phyloP scores from a whole-genome alignment of 2,888 invertebrate genomes.

The Synergus gifuensis region DNA sequence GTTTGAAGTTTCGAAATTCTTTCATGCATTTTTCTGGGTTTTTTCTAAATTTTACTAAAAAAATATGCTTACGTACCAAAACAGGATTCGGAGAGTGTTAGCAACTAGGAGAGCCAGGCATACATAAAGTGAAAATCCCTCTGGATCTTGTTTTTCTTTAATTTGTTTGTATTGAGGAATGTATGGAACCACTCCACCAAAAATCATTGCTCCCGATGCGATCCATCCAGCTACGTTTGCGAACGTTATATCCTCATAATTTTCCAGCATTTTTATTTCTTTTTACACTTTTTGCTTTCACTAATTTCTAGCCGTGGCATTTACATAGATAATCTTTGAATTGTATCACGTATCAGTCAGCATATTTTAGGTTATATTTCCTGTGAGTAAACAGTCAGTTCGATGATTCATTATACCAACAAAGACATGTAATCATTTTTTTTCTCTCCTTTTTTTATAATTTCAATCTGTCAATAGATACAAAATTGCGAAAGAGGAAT shows the following conservation, averaged over 20 bases:
- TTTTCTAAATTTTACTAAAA: conserved; percentile 7
- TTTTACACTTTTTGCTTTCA: neutral
- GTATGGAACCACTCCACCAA: conserved; percentile 97
- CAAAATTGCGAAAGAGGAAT: neutral
- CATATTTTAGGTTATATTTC: conserved; percentile 1
- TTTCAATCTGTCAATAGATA: neutral
- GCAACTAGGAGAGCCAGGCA: conserved; percentile 97
- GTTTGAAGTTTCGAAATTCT: neutral
- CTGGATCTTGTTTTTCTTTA: conserved; percentile 92
- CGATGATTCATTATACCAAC: neutral
- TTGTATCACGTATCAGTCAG: conserved; percentile 1
- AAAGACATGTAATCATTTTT: neutral
- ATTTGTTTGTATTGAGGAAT: conserved; percentile 98
- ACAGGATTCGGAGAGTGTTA: conserved; percentile 97
- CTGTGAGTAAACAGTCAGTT: neutral
- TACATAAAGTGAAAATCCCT: conserved; percentile 98
- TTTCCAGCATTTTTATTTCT: conserved; percentile 49
- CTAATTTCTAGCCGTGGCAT: conserved; percentile 8
- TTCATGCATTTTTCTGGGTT: neutral
- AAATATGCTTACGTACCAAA: conserved; percentile 87
- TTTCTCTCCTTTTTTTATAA: too few relatives aligned
- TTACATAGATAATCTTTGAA: conserved; percentile 10
- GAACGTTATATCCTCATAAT: conserved; percentile 80
- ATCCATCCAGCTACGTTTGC: conserved; percentile 88
- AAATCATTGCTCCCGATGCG: conserved; percentile 93